Evolutionary conservation across 1,140 invertebrate species (phyloP).

Genomic region (Pomacea maculata): DNA sequence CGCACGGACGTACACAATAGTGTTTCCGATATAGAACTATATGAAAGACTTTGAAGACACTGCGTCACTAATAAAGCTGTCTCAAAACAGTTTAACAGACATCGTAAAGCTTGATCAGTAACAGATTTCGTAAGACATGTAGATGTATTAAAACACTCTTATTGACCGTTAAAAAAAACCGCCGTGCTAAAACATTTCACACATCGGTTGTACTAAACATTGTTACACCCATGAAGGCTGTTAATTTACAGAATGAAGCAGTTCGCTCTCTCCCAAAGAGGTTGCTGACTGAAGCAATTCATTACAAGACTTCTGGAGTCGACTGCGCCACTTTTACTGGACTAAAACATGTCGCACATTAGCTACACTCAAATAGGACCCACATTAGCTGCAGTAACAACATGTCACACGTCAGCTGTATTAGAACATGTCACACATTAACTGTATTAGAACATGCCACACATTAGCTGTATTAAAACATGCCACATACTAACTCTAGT

Average conservation of each 20-base stretch:
- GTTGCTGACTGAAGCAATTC: constrained; percentile 4
- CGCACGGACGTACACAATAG: background rate
- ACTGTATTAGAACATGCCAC: no score
- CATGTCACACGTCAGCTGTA: no score
- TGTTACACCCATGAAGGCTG: background rate
- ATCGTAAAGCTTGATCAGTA: background rate
- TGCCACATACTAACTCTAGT: no score
- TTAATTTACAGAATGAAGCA: constrained; percentile 2
- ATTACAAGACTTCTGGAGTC: constrained; percentile 1
- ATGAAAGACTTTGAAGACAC: background rate
- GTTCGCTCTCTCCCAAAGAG: background rate
- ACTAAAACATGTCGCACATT: no score
- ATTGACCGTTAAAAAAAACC: background rate
- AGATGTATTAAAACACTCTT: background rate
- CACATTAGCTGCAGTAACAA: no score
- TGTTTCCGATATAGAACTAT: background rate
- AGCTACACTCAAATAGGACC: no score
- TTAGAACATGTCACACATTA: no score
- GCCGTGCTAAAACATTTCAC: background rate
- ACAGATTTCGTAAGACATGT: background rate
- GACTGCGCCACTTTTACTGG: background rate
- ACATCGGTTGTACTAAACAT: no score
- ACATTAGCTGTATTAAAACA: no score
- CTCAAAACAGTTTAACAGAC: background rate
- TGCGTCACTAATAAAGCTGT: background rate